Percentiles rank a stretch among this genome's conserved stretches.
Conservation (phyloP, 2,797 vertebrate species). For the Scomberomorus guttatus region DNA sequence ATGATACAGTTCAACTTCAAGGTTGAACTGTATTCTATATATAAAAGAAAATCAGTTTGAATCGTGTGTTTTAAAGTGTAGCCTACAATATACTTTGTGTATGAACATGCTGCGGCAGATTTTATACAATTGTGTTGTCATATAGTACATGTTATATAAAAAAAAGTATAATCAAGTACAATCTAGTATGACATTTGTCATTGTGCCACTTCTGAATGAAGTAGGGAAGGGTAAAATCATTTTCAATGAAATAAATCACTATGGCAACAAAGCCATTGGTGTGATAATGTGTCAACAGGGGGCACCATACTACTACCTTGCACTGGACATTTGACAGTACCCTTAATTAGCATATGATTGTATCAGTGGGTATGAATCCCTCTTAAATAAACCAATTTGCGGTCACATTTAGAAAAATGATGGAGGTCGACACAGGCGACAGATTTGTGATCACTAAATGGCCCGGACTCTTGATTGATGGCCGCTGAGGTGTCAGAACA, state of each 20-base stretch:
- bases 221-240: background rate
- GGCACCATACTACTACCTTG: constrained; percentile 18
- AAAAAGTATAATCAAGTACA: background rate
- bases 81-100: background rate
- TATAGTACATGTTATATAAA: background rate
- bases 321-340: constrained; percentile 10
- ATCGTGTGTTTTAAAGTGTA: background rate
- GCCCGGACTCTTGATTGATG: constrained; percentile 60
- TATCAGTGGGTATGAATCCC: constrained; percentile 28
- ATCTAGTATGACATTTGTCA: background rate
- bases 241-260: constrained; percentile 1
- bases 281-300: constrained; percentile 41
- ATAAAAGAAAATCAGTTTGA: constrained; percentile 2
- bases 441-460: constrained; percentile 53
- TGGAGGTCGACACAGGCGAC: constrained; percentile 34
- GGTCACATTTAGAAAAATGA: constrained; percentile 34
- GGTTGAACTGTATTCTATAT: constrained; percentile 25
- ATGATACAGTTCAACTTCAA: constrained; percentile 15
- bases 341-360: constrained; percentile 45
- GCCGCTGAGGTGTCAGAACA: constrained; percentile 34
- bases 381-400: constrained; percentile 55
- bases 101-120: background rate
- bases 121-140: background rate
- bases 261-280: constrained; percentile 24
- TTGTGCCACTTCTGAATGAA: background rate